Conservation (phyloP, 2,113 vertebrate species). For the Seriola dumerili region DNA sequence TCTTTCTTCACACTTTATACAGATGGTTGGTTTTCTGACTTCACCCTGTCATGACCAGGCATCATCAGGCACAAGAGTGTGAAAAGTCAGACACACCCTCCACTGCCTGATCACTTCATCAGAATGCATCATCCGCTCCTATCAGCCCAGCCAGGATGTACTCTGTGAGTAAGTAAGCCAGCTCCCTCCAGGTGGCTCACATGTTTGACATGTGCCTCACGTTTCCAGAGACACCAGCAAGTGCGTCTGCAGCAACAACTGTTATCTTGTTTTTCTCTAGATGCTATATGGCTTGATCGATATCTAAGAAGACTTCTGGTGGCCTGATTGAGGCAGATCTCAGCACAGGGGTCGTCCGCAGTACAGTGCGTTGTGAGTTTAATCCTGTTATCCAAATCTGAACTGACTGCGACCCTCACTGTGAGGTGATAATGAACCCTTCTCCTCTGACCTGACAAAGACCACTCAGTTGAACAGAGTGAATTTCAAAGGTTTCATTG, state of each 20-base stretch:
- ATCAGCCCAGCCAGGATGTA: conserved; percentile 1
- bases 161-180: conserved; percentile 43
- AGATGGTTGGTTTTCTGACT: not conserved
- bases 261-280: conserved; percentile 13
- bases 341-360: not conserved
- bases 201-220: conserved; percentile 17
- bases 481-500: not conserved
- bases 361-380: not conserved
- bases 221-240: conserved; percentile 15
- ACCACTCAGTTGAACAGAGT: not conserved
- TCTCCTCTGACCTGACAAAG: conserved; percentile 10
- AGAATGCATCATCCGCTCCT: not conserved
- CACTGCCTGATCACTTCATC: not conserved
- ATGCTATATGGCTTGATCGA: not conserved
- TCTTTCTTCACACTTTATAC: not conserved
- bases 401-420: not conserved
- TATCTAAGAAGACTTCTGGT: not conserved
- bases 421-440: conserved; percentile 6
- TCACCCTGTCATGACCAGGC: not conserved
- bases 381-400: not conserved
- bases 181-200: not conserved
- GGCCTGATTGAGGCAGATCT: not conserved
- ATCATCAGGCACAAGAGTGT: not conserved
- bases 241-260: not conserved
- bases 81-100: not conserved